These are phyloP conservation scores for Labrus mixtus DNA, from an alignment of 2,113 vertebrate genomes.

Conservation along the genomic window DNA sequence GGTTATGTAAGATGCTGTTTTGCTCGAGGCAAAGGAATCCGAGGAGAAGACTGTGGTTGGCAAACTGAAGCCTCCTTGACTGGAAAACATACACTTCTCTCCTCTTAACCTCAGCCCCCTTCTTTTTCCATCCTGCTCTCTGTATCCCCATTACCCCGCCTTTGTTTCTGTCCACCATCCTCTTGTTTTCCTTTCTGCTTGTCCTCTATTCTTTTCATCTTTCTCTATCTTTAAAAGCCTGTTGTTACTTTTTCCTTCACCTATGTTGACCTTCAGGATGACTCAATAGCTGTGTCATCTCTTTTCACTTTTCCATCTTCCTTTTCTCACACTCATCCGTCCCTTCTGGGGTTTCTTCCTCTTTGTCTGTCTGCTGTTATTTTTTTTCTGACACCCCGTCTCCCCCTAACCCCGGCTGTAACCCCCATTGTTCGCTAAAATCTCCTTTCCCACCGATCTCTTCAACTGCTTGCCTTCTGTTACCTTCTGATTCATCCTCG, in stretches of 20 bases:
- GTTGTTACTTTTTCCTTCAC: constrained; percentile 75
- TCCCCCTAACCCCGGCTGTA: constrained; percentile 33
- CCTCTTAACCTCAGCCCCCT: constrained; percentile 19
- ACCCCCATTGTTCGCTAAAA: constrained; percentile 24
- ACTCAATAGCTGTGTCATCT: constrained; percentile 66
- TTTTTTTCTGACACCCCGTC: constrained; percentile 17
- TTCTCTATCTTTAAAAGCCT: constrained; percentile 31
- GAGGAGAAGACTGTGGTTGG: constrained; percentile 62
- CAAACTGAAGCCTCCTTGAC: constrained; percentile 60
- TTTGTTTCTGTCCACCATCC: constrained; percentile 27
- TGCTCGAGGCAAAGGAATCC: constrained; percentile 62
- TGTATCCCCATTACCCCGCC: constrained; percentile 15
- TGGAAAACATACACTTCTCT: constrained; percentile 59
- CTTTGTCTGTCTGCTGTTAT: constrained; percentile 46
- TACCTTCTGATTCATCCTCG: constrained; percentile 10
- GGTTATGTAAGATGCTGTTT: constrained; percentile 61
- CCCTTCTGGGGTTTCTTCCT: constrained; percentile 64
- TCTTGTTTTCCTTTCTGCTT: constrained; percentile 31
- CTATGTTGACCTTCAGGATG: constrained; percentile 52
- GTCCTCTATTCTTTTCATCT: constrained; percentile 37
- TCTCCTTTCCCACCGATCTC: constrained; percentile 55
- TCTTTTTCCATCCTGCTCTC: constrained; percentile 36
- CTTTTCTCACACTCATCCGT: constrained; percentile 61
- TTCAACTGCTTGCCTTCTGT: neutral
- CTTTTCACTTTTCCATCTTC: constrained; percentile 71